These are phyloP conservation scores for Atherinomorus stipes DNA, from an alignment of 2,113 vertebrate genomes.

Conservation along the genomic window DNA sequence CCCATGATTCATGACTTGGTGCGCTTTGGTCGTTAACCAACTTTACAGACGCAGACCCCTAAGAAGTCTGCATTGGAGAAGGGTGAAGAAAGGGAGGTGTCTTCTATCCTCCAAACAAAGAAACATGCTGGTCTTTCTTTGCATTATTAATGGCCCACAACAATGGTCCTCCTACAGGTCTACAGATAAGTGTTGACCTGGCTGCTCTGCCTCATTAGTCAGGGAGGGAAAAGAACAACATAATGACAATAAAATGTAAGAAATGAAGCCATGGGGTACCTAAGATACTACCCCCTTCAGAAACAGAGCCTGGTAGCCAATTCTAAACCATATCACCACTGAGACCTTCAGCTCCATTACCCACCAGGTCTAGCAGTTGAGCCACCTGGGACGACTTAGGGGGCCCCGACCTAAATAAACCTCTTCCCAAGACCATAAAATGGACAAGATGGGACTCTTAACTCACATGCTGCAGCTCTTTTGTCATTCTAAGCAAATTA, in stretches of 20 bases:
- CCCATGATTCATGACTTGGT: slow-evolving; percentile 45
- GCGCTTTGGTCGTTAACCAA: slow-evolving; percentile 47
- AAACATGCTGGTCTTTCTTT: slow-evolving; percentile 44
- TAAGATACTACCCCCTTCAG: slow-evolving; percentile 26
- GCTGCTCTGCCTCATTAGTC: slow-evolving; percentile 70
- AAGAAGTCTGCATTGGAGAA: slow-evolving; percentile 40
- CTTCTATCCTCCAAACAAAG: slow-evolving; percentile 45
- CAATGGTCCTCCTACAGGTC: slow-evolving; percentile 69
- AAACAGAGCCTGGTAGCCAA: slow-evolving; percentile 58
- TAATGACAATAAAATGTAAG: slow-evolving; percentile 69
- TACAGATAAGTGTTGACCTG: slow-evolving; percentile 62
- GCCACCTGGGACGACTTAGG: slow-evolving; percentile 72
- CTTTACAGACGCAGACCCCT: slow-evolving; percentile 25
- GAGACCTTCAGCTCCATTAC: slow-evolving; percentile 52
- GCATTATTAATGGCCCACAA: slow-evolving; percentile 78
- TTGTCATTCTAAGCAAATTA: slow-evolving; percentile 79
- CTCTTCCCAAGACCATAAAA: slow-evolving; percentile 57
- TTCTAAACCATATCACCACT: slow-evolving; percentile 61
- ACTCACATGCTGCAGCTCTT: slow-evolving; percentile 58
- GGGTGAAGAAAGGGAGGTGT: slow-evolving; percentile 40
- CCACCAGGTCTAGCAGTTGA: slow-evolving; percentile 61
- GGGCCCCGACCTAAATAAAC: slow-evolving; percentile 48
- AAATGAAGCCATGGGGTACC: slow-evolving; percentile 44
- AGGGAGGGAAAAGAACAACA: slow-evolving; percentile 59
- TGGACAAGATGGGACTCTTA: slow-evolving; percentile 63